phyloP scores from a whole-genome alignment of 2,888 invertebrate species.

The Neoscelio sp. region DNA sequence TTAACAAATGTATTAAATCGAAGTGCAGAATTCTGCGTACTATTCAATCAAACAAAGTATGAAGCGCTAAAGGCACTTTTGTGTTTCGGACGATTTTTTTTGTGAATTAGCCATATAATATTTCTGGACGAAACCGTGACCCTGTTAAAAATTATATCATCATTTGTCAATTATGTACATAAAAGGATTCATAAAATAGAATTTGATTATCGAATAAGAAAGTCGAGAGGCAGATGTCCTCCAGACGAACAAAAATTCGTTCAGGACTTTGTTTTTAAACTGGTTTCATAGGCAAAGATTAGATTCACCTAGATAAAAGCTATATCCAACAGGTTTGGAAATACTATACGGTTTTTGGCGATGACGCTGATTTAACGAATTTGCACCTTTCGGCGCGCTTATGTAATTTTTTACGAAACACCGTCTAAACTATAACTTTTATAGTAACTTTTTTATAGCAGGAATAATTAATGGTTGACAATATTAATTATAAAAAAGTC shows the following conservation, averaged over 20 bases:
- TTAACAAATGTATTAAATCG: no score
- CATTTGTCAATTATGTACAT: conserved; percentile 14
- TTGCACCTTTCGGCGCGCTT: conserved; percentile 26
- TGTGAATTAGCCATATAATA: no score
- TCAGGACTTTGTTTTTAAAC: conserved; percentile 53
- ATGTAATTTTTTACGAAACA: conserved; percentile 53
- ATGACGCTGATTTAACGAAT: conserved; percentile 45
- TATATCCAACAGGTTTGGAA: conserved; percentile 50
- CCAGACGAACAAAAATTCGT: conserved; percentile 46
- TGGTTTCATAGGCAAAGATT: conserved; percentile 54
- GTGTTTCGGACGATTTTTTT: conserved; percentile 1
- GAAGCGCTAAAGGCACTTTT: conserved; percentile 36
- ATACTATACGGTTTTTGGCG: conserved; percentile 24
- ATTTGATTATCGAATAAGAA: conserved; percentile 54
- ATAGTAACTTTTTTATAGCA: no score
- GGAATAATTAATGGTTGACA: no score
- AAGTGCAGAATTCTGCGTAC: no score
- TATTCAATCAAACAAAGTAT: no score
- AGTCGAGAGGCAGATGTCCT: conserved; percentile 56
- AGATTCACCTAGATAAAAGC: conserved; percentile 58
- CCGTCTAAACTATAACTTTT: no score
- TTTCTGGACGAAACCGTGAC: conserved; percentile 37
- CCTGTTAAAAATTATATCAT: conserved; percentile 35
- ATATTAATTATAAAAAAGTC: no score
- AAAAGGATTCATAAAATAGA: conserved; percentile 60